Conservation (phyloP, 2,888 invertebrate genomes). For the Rugalucina vietnamica region DNA sequence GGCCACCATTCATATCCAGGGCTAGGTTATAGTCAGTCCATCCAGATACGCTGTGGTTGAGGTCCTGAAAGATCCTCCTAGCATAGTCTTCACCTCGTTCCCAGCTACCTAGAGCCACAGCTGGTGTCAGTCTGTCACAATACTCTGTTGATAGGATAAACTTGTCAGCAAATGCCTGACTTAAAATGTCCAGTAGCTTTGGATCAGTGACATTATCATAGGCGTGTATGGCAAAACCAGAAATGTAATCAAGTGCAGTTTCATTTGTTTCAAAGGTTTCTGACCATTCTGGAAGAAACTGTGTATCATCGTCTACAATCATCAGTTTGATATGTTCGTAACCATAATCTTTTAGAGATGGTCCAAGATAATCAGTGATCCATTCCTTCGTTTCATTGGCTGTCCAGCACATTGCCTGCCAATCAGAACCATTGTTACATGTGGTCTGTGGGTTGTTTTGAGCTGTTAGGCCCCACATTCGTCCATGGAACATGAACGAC, state of each 20-base stretch:
- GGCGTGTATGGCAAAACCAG: slow-evolving; percentile 93
- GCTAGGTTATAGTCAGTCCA: slow-evolving; percentile 96
- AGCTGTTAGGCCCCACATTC: slow-evolving; percentile 92
- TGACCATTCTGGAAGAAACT: slow-evolving; percentile 88
- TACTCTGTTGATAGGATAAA: slow-evolving; percentile 86
- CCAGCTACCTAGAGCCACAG: slow-evolving; percentile 91
- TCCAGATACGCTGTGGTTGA: slow-evolving; percentile 90
- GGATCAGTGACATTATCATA: slow-evolving; percentile 89
- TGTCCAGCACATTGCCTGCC: slow-evolving; percentile 90
- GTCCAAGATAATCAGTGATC: slow-evolving; percentile 89
- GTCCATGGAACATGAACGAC: slow-evolving; percentile 85
- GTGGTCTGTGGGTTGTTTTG: slow-evolving; percentile 92
- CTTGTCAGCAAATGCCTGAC: slow-evolving; percentile 87
- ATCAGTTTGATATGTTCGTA: slow-evolving; percentile 89
- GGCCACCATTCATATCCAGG: slow-evolving; percentile 90
- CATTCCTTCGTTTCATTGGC: slow-evolving; percentile 88
- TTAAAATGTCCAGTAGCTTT: slow-evolving; percentile 86
- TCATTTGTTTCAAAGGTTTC: slow-evolving; percentile 84
- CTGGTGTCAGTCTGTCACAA: slow-evolving; percentile 15
- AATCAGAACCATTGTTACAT: slow-evolving; percentile 75
- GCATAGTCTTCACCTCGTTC: slow-evolving; percentile 88
- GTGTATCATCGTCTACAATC: slow-evolving; percentile 90
- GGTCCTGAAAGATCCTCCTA: slow-evolving; percentile 87
- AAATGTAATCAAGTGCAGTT: slow-evolving; percentile 84
- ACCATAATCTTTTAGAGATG: slow-evolving; percentile 87